Evolutionary conservation across 1,140 invertebrate genomes (phyloP).

Genomic region (Antheraea pernyi): DNA sequence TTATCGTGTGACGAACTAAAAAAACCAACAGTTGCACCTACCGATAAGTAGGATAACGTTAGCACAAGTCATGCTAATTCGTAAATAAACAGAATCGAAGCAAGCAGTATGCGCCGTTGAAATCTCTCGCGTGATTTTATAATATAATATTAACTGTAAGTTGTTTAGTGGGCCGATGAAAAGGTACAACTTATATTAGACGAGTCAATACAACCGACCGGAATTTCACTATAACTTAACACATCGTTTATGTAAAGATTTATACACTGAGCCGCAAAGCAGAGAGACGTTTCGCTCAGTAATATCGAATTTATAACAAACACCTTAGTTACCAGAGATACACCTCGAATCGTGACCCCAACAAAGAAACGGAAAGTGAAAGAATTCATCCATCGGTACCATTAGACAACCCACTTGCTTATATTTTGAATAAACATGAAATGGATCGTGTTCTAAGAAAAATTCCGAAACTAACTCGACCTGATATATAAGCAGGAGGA

Average conservation of each 20-base stretch:
- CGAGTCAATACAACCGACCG: slow-evolving; percentile 58
- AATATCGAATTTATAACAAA: slow-evolving; percentile 5
- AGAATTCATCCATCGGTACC: slow-evolving; percentile 49
- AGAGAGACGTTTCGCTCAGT: neutral
- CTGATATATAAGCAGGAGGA: slow-evolving; percentile 54
- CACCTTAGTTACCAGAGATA: slow-evolving; percentile 17
- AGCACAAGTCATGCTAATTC: slow-evolving; percentile 52
- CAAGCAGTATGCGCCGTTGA: slow-evolving; percentile 33
- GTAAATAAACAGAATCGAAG: slow-evolving; percentile 54
- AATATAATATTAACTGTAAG: slow-evolving; percentile 71
- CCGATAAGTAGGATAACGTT: slow-evolving; percentile 64
- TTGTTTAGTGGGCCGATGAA: slow-evolving; percentile 49
- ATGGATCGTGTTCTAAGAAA: slow-evolving; percentile 57
- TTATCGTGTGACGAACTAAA: slow-evolving; percentile 50
- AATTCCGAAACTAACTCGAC: slow-evolving; percentile 45
- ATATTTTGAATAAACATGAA: slow-evolving; percentile 62
- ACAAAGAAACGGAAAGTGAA: slow-evolving; percentile 56
- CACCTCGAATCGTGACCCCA: slow-evolving; percentile 37
- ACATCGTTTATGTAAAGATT: slow-evolving; percentile 22
- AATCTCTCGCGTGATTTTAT: slow-evolving; percentile 68
- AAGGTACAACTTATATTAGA: slow-evolving; percentile 42
- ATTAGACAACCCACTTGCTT: slow-evolving; percentile 57
- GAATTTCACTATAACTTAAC: slow-evolving; percentile 52
- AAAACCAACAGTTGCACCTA: slow-evolving; percentile 51
- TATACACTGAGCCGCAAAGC: slow-evolving; percentile 9